Conservation (phyloP, 1,140 invertebrate species). For the Sminthurides bifidus region DNA sequence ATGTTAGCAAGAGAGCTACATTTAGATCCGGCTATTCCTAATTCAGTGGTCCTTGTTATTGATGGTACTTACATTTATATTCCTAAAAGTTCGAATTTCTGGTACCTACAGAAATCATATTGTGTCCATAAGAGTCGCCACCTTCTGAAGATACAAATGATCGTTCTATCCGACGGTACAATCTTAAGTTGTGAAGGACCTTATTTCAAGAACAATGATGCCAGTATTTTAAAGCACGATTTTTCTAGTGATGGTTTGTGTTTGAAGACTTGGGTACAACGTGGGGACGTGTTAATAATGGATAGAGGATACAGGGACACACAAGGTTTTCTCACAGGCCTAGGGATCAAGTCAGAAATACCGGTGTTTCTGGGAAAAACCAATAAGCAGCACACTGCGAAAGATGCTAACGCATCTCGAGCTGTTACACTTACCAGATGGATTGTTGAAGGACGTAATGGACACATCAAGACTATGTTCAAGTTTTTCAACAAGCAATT, state of each 20-base stretch:
- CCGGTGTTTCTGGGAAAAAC: background rate
- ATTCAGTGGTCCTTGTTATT: background rate
- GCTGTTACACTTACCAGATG: background rate
- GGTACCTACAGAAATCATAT: background rate
- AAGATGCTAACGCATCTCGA: background rate
- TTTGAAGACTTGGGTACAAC: conserved; percentile 11
- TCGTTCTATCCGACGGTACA: conserved; percentile 6
- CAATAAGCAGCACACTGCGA: background rate
- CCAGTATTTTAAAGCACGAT: conserved; percentile 10
- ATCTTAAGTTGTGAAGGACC: conserved; percentile 1
- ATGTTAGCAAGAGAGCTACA: background rate
- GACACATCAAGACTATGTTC: background rate
- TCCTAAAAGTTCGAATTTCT: conserved; percentile 1
- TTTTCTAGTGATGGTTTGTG: conserved; percentile 6
- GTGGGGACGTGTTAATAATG: conserved; percentile 9
- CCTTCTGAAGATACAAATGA: conserved; percentile 1
- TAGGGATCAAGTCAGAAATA: background rate
- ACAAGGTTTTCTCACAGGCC: background rate
- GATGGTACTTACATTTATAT: conserved; percentile 18
- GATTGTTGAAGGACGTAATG: conserved; percentile 4
- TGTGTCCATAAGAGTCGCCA: conserved; percentile 5
- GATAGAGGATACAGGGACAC: background rate
- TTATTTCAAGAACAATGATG: conserved; percentile 21
- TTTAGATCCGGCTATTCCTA: too few species aligned
- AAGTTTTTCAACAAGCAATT: background rate